Evolutionary conservation across 2,797 vertebrate species (phyloP).

Genomic region (Etheostoma nigrum): DNA sequence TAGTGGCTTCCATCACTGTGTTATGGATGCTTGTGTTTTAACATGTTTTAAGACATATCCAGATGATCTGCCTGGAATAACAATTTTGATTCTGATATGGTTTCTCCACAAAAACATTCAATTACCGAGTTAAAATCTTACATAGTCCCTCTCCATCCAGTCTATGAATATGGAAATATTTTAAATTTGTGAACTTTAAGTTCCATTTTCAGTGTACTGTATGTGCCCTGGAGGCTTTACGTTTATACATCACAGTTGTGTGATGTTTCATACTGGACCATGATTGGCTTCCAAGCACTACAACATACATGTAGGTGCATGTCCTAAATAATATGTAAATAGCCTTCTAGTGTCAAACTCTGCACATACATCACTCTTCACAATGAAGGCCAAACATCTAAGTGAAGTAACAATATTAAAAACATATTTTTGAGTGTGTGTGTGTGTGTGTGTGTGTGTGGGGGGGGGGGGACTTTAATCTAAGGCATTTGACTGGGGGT

Average conservation of each 20-base stretch:
- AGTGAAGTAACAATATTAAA: not conserved
- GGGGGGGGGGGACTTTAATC: not conserved
- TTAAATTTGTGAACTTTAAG: too few relatives aligned
- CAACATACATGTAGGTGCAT: too few relatives aligned
- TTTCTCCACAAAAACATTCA: not conserved
- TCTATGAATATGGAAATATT: not conserved
- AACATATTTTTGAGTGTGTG: not conserved
- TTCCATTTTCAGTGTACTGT: not conserved
- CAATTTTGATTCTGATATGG: not conserved
- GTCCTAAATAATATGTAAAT: not conserved
- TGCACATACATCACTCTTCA: not conserved
- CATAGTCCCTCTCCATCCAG: not conserved
- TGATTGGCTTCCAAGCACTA: not conserved
- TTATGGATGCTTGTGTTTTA: not conserved
- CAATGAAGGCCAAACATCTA: not conserved
- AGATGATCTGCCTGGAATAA: not conserved
- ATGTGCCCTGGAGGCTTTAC: not conserved
- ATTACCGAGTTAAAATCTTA: not conserved
- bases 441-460: too few relatives aligned
- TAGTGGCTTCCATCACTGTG: slow-evolving; percentile 6
- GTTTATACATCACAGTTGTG: not conserved
- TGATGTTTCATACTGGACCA: not conserved
- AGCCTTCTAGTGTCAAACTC: not conserved
- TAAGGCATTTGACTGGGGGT: not conserved
- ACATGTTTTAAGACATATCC: not conserved